Evolutionary conservation across 2,113 vertebrate genomes (phyloP).

Genomic region (Pipra filicauda): DNA sequence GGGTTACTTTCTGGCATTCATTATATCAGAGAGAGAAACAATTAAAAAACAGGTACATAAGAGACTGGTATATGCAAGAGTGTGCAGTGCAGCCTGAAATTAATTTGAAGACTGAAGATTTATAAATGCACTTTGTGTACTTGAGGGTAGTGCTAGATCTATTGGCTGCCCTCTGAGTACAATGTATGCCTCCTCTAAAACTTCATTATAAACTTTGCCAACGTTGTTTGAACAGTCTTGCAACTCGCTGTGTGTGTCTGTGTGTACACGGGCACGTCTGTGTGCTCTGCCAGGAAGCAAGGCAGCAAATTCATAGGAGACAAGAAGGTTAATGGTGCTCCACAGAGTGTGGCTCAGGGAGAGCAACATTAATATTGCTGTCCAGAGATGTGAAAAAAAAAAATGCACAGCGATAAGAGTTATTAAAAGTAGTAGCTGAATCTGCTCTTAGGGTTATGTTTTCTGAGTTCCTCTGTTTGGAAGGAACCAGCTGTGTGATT

Average conservation of each 20-base stretch:
- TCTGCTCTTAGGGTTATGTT: neutral
- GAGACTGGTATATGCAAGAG: neutral
- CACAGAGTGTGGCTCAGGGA: neutral
- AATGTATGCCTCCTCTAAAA: neutral
- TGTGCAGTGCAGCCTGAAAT: conserved; percentile 23
- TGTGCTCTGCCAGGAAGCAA: neutral
- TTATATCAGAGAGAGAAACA: conserved; percentile 58
- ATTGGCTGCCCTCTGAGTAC: neutral
- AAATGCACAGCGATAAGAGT: neutral
- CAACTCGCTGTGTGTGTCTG: neutral
- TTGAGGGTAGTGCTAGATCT: neutral
- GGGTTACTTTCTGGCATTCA: conserved; percentile 63
- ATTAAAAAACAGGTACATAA: conserved; percentile 54
- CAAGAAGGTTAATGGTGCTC: conserved; percentile 3
- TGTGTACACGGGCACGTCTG: fast-evolving
- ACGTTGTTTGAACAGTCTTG: neutral
- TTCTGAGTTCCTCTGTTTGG: neutral
- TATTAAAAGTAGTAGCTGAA: neutral
- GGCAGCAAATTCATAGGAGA: neutral
- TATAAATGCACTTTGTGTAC: neutral
- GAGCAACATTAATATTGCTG: neutral
- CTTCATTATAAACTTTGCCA: conserved; percentile 39
- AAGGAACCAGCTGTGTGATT: neutral
- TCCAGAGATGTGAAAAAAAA: neutral
- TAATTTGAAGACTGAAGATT: conserved; percentile 36